These are phyloP conservation scores for Catalaphyllia jardinei DNA, from an alignment of 64 coral and sea anemone genomes.

Conservation along the genomic window DNA sequence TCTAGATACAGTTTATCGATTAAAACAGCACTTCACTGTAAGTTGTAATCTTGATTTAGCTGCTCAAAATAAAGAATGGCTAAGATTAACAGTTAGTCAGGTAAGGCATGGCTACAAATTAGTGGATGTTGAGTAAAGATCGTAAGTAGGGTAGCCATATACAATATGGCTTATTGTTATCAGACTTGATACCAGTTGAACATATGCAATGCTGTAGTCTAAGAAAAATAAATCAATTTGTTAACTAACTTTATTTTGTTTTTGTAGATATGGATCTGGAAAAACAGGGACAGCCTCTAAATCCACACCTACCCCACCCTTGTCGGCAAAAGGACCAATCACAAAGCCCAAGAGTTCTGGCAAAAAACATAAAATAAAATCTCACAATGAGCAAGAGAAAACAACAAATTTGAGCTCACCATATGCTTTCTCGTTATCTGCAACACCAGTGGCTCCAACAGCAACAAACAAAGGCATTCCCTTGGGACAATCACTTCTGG, in stretches of 20 bases:
- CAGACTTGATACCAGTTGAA: too few species aligned
- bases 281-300: neutral
- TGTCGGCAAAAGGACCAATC: slow-evolving; percentile 33
- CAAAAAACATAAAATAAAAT: slow-evolving; percentile 26
- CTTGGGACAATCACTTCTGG: slow-evolving; percentile 52
- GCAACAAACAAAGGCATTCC: slow-evolving; percentile 27
- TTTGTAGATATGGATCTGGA: slow-evolving; percentile 25
- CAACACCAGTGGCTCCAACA: neutral
- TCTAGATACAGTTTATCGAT: too few species aligned
- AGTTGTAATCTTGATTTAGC: too few species aligned
- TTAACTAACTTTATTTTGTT: neutral
- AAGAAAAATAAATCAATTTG: neutral
- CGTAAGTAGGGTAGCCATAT: too few species aligned
- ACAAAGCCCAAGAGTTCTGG: slow-evolving; percentile 14
- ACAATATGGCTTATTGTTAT: too few species aligned
- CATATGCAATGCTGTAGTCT: neutral
- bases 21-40: too few species aligned
- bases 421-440: neutral
- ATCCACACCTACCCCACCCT: slow-evolving; percentile 32
- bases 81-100: too few species aligned
- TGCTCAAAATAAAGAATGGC: too few species aligned
- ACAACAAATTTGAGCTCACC: neutral
- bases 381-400: slow-evolving; percentile 21
- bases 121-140: too few species aligned
- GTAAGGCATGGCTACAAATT: too few species aligned